phyloP scores from a whole-genome alignment of 1,140 invertebrate species.

The Drosophila nasuta region DNA sequence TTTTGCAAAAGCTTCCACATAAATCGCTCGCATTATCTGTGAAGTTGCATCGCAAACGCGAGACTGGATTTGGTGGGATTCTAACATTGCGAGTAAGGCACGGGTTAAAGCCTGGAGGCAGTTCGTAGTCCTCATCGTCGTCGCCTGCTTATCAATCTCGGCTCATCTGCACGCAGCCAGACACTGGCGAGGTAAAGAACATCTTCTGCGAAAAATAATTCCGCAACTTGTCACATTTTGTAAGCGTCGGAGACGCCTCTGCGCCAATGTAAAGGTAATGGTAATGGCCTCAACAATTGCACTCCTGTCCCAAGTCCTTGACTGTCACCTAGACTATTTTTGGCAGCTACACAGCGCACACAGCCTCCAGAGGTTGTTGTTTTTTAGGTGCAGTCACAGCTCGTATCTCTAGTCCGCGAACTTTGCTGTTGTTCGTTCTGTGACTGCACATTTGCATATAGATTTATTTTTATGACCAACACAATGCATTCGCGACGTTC shows the following conservation, averaged over 20 bases:
- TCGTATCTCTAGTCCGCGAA: slow-evolving; percentile 20
- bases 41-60: slow-evolving; percentile 62
- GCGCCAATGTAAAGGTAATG: slow-evolving; percentile 49
- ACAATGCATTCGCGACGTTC: slow-evolving; percentile 38
- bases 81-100: slow-evolving; percentile 42
- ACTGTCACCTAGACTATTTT: slow-evolving; percentile 61
- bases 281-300: slow-evolving; percentile 37
- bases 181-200: slow-evolving; percentile 44
- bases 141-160: slow-evolving; percentile 74
- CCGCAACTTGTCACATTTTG: slow-evolving; percentile 81
- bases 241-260: slow-evolving; percentile 71
- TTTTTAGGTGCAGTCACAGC: slow-evolving; percentile 12
- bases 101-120: slow-evolving; percentile 23
- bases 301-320: slow-evolving; percentile 60
- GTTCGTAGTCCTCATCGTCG: slow-evolving; percentile 30
- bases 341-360: slow-evolving; percentile 26
- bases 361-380: background rate
- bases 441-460: slow-evolving; percentile 69
- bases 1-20: slow-evolving; percentile 62
- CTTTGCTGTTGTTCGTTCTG: slow-evolving; percentile 51
- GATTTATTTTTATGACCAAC: slow-evolving; percentile 77
- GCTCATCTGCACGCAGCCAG: slow-evolving; percentile 75
- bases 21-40: slow-evolving; percentile 73
- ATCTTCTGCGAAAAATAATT: slow-evolving; percentile 83
- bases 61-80: slow-evolving; percentile 1